Evolutionary conservation across 2,113 vertebrate genomes (phyloP), one percentile per base, ranked within the genome.

Genomic region (Colossoma macropomum): DNA sequence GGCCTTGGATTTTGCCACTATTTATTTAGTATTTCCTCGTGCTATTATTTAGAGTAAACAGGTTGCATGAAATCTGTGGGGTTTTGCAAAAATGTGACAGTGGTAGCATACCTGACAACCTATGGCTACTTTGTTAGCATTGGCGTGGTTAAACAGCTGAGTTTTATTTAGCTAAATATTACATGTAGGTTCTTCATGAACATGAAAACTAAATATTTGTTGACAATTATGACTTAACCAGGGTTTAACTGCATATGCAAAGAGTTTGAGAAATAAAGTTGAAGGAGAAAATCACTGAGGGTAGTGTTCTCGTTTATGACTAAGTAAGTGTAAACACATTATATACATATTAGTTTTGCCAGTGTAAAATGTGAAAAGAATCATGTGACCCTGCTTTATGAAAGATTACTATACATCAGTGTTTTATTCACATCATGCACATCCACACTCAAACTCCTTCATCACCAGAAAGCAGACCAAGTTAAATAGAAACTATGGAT

Each of bases 261-360:
- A 11, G 77, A 73, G 81, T 84, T 91, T 91, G 88, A 90, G 84
- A 82, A 92, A 92, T 91, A 91, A 93, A 91, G 81, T 76, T 75
- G 54, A 82, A 75, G 76, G 71, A 81, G 25, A 66, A 71, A 81
- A 83, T 54, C 41, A 85, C 45, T 25, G 19, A 81, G 3, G 16
- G 63, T 54, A 32, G 8, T 76, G 27, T 41, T 65, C 65, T 81
- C 13, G 17, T 41, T 88, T 34, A 56, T 70, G 45, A 52, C 15
- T 25, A 52, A 59, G 23, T 48, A 60, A 59, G 21, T 17, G 19
- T 32, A 12, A 5, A 41, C 34, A 13, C 34, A 38, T 7, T 4
- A 13, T 50, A 8, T 50, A 13, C 13, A 4, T 50, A 50, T 19
- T 32, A 17, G 16, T 32, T 79, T 68, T 34, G 62, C 60, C 25